phyloP scores from a whole-genome alignment of 2,113 vertebrate species.

The Albula glossodonta region DNA sequence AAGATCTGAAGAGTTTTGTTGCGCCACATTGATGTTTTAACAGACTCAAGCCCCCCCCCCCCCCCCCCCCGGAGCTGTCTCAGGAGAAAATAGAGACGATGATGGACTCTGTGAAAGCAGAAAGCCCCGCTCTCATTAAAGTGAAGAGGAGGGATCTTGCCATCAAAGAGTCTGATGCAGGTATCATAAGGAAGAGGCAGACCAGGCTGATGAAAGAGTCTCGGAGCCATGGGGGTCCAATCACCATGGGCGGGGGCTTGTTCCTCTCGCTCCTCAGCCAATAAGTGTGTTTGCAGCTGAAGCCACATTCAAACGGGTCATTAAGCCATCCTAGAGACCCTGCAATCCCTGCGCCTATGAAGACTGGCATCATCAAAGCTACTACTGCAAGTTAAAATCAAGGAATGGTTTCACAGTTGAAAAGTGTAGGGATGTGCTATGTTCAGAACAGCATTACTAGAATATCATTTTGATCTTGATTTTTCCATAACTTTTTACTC shows the following conservation, averaged over 20 bases:
- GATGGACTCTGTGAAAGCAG: background rate
- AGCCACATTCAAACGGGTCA: background rate
- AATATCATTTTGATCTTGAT: too few species aligned
- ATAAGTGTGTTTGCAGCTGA: background rate
- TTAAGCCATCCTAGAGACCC: background rate
- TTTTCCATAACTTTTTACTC: too few species aligned
- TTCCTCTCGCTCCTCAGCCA: background rate
- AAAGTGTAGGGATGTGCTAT: background rate
- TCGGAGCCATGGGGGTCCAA: background rate
- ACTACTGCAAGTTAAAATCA: background rate
- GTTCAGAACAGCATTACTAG: too few species aligned
- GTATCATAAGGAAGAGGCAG: background rate
- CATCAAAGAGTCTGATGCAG: background rate
- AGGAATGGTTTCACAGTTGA: background rate
- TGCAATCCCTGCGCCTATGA: background rate
- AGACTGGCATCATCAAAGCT: background rate
- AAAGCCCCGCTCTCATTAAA: background rate
- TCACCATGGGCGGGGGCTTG: background rate
- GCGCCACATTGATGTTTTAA: background rate
- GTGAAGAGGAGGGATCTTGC: background rate
- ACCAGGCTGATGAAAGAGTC: background rate
- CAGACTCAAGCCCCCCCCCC: background rate
- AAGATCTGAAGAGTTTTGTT: conserved; percentile 3
- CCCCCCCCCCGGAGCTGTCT: background rate
- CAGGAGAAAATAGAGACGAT: background rate